A percentile compares a stretch with the other conserved stretches of the same genome.
These are phyloP conservation scores for Chauna torquata DNA, from an alignment of 2,113 vertebrate genomes.

Conservation along the genomic window DNA sequence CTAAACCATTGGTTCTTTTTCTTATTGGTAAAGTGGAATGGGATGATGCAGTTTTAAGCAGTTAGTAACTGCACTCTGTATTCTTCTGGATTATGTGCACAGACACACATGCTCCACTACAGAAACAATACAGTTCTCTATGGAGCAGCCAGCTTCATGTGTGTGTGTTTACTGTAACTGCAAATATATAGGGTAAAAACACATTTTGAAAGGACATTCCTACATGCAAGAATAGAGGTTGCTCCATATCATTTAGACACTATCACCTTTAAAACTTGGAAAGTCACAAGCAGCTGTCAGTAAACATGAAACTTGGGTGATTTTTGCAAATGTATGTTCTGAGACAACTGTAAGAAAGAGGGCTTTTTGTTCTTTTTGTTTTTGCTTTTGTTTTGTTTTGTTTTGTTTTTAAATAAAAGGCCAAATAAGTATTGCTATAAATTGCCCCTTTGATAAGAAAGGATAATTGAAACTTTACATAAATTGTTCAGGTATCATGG, in stretches of 20 bases:
- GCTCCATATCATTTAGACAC: neutral
- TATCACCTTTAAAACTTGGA: slow-evolving; percentile 24
- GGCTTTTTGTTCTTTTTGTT: neutral
- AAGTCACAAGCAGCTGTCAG: slow-evolving; percentile 5
- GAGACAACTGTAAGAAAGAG: neutral
- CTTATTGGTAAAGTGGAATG: neutral
- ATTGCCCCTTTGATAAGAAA: neutral
- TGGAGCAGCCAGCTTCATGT: neutral
- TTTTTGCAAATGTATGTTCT: slow-evolving; percentile 9
- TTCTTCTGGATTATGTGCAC: neutral
- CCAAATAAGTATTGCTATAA: neutral
- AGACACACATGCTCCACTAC: neutral
- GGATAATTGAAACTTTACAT: neutral
- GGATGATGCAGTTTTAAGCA: neutral
- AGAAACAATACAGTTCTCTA: neutral
- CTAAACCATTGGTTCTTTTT: neutral
- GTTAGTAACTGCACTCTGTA: neutral
- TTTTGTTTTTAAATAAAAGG: slow-evolving; percentile 36
- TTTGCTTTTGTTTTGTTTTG: too few relatives aligned
- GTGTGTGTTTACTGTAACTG: neutral
- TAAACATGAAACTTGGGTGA: neutral
- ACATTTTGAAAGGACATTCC: neutral
- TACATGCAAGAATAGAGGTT: neutral
- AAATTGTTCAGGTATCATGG: neutral
- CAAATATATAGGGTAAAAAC: neutral